Percentiles rank a stretch among this genome's conserved stretches.
Evolutionary conservation across 92 coral and sea anemone genomes (phyloP).

Genomic region (Porites cylindrica): DNA sequence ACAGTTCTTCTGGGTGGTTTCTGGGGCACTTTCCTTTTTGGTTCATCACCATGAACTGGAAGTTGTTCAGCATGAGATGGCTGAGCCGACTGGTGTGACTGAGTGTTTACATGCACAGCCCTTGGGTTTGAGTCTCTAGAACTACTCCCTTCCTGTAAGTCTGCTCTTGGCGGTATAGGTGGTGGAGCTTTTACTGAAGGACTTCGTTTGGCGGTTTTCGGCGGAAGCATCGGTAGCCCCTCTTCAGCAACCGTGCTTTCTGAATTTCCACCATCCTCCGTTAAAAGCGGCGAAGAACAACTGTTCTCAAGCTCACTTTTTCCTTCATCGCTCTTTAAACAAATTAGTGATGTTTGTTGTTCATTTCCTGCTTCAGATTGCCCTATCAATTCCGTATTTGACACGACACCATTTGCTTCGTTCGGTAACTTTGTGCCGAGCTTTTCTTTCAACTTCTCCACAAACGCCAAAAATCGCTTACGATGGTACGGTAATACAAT

Average conservation of each 20-base stretch:
- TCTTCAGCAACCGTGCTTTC: neutral
- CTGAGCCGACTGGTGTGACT: neutral
- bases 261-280: neutral
- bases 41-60: neutral
- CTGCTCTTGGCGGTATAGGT: conserved; percentile 93
- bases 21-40: conserved; percentile 17
- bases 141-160: conserved; percentile 60
- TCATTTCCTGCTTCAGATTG: conserved; percentile 35
- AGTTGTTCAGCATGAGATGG: neutral
- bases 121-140: neutral
- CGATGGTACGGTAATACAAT: conserved; percentile 90
- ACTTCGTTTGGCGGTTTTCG: conserved; percentile 22
- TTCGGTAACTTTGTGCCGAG: conserved; percentile 36
- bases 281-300: neutral
- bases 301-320: neutral
- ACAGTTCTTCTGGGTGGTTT: conserved; percentile 45
- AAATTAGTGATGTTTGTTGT: conserved; percentile 9
- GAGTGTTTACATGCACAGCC: neutral
- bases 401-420: conserved; percentile 6
- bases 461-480: conserved; percentile 76
- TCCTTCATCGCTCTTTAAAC: conserved; percentile 7
- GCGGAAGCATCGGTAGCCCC: neutral
- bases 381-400: conserved; percentile 5
- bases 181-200: conserved; percentile 65
- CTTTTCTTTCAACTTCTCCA: conserved; percentile 68